These are phyloP conservation scores for Diabrotica balteata DNA, from an alignment of 2,888 invertebrate species.

Conservation along the genomic window DNA sequence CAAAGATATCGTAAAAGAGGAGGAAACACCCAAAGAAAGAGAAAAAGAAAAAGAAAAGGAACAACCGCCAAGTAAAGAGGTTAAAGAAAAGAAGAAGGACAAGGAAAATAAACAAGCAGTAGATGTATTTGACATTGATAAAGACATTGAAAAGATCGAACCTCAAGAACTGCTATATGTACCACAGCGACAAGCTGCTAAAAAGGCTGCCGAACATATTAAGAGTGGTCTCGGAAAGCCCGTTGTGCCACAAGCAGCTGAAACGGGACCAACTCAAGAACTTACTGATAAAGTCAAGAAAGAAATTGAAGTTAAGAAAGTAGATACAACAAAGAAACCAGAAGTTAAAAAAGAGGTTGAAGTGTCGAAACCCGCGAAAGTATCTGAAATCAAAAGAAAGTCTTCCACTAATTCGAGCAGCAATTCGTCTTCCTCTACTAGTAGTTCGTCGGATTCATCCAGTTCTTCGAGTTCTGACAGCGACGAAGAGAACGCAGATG, in stretches of 20 bases:
- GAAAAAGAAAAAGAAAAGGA: constrained; percentile 34
- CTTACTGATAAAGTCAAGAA: constrained; percentile 51
- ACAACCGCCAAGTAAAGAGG: constrained; percentile 34
- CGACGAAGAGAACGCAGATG: constrained; percentile 63
- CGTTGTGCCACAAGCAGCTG: constrained; percentile 33
- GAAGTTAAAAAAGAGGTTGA: constrained; percentile 40
- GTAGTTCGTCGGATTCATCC: constrained; percentile 62
- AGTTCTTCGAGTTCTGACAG: constrained; percentile 67
- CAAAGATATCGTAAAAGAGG: constrained; percentile 54
- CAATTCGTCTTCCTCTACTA: constrained; percentile 62
- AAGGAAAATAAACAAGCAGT: constrained; percentile 27
- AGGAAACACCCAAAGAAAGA: constrained; percentile 57
- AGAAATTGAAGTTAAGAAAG: constrained; percentile 51
- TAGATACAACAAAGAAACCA: constrained; percentile 39
- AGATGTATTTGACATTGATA: constrained; percentile 68
- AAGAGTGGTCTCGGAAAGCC: constrained; percentile 76
- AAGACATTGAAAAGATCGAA: constrained; percentile 69
- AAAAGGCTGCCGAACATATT: constrained; percentile 89
- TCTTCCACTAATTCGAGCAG: constrained; percentile 64
- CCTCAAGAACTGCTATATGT: constrained; percentile 76
- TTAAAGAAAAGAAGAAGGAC: constrained; percentile 41
- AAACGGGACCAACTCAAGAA: constrained; percentile 33
- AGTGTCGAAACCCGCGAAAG: constrained; percentile 49
- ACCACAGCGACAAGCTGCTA: constrained; percentile 89
- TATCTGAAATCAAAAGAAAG: constrained; percentile 61